Evolutionary conservation across 2,888 invertebrate species (phyloP).

Genomic region (Limnephilus lunatus): DNA sequence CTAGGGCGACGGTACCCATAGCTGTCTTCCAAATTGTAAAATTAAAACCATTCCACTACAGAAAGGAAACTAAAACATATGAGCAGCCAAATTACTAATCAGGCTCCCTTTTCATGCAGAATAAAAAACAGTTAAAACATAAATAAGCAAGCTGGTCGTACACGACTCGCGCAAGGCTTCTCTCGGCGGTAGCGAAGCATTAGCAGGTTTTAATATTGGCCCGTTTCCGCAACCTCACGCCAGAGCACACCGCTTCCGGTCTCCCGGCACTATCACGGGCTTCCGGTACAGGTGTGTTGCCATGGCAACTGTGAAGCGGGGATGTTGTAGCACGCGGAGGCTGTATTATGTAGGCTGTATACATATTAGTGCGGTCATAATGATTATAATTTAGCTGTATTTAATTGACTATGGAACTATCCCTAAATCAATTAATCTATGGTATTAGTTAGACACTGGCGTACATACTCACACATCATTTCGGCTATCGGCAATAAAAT

Average conservation of each 20-base stretch:
- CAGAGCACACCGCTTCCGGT: conserved; percentile 15
- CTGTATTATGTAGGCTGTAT: neutral
- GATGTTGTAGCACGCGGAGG: neutral
- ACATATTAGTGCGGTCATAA: too few relatives aligned
- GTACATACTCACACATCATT: too few relatives aligned
- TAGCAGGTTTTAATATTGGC: conserved; percentile 11
- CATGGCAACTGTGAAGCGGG: neutral
- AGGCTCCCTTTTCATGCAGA: neutral
- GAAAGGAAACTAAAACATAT: neutral
- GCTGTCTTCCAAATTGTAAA: too few relatives aligned
- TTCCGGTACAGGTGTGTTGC: conserved; percentile 4
- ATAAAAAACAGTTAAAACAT: neutral
- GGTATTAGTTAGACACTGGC: too few relatives aligned
- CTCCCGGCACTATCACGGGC: neutral
- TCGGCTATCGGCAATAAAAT: too few relatives aligned
- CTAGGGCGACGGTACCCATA: too few relatives aligned
- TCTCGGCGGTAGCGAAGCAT: neutral
- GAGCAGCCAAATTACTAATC: neutral
- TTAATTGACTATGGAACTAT: too few relatives aligned
- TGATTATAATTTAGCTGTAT: too few relatives aligned
- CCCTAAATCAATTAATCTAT: too few relatives aligned
- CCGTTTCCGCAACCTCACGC: neutral
- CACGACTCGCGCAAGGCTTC: neutral
- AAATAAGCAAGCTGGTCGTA: neutral
- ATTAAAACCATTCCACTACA: neutral